These are phyloP conservation scores for Aethina tumida DNA, from an alignment of 1,140 invertebrate species.

Conservation along the genomic window DNA sequence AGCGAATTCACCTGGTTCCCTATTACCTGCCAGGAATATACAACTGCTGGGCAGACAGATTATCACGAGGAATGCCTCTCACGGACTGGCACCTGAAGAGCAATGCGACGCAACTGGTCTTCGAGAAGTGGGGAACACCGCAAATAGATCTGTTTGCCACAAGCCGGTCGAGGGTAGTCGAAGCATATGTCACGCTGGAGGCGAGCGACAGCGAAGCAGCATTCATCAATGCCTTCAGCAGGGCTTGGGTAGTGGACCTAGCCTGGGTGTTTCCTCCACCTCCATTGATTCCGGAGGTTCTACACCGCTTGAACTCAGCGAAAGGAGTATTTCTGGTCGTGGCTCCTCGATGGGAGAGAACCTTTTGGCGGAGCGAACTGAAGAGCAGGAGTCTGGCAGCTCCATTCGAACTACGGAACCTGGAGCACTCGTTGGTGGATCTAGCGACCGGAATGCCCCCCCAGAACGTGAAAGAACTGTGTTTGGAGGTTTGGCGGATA, in stretches of 20 bases:
- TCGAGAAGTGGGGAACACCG: constrained; percentile 6
- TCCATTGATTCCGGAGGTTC: constrained; percentile 17
- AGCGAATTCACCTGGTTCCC: not conserved
- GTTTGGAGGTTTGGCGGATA: constrained; percentile 7
- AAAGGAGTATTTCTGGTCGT: constrained; percentile 21
- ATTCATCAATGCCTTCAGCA: constrained; percentile 10
- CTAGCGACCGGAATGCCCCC: no score
- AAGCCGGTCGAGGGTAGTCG: constrained; percentile 7
- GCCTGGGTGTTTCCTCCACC: constrained; percentile 15
- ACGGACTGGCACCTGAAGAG: constrained; percentile 7
- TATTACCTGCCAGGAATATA: not conserved
- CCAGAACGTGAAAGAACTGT: not conserved
- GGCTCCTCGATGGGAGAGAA: constrained; percentile 27
- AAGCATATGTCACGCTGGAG: constrained; percentile 3
- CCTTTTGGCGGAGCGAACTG: constrained; percentile 32
- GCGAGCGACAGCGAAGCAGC: constrained; percentile 1
- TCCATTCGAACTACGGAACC: constrained; percentile 18
- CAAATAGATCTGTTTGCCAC: constrained; percentile 10
- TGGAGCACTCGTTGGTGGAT: constrained; percentile 8
- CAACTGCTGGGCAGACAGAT: constrained; percentile 1
- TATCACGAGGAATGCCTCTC: constrained; percentile 1
- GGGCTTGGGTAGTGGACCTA: not conserved
- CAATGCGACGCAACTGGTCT: constrained; percentile 1
- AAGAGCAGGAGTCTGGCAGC: constrained; percentile 19
- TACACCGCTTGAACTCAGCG: constrained; percentile 15